Base-by-base conservation (phyloP, 1,140 invertebrate species). In the Steinernema khuongi region DNA sequence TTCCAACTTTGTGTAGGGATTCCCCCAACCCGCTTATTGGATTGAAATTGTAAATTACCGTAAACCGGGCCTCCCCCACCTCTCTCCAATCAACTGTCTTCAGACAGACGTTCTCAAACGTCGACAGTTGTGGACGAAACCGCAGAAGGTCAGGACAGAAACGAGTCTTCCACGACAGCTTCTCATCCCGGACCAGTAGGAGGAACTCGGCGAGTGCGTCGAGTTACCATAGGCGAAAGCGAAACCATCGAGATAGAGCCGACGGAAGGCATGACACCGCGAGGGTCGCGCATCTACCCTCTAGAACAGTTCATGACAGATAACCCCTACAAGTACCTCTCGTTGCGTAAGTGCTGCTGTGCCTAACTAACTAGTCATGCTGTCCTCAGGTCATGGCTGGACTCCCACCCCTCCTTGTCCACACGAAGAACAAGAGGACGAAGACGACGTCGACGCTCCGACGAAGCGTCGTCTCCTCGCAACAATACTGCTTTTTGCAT, bases 401-500 rank as follows among this genome's bases (percentile, higher is more conserved):
- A 60, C 50, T 26, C 50, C 50, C 4, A 60, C 50, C 4, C 50
- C 50, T 14, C 50, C 50, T 22, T 60, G 50, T 22, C 50, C 50
- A 60, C 7, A 60, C 22, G 50, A 60, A 26, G 50, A 60, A 14
- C 50, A 60, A 22, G 50, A 60, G 2, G 50, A 60, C 50, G 50
- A 60, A 60, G 50, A 60, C 50, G 50, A 60, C 19, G 50, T 60
- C 50, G 50, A 60, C 50, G 50, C 50, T 60, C 50, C 50, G 11
- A 60, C 50, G 7, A 60, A 60, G 19, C 50, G 50, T 4, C 50
- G 50, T 22, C 14, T 60, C 50, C 4, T 60, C 4, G 50, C 50
- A 11, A 60, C 50, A 11, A 60, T 60, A 14, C 50, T 41, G 14
- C 50, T 60, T 26, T 60, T 60, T 26, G 50, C 50, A 7, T 60